Conservation (phyloP, 2,888 invertebrate genomes). For the Cataglyphis albicans region DNA sequence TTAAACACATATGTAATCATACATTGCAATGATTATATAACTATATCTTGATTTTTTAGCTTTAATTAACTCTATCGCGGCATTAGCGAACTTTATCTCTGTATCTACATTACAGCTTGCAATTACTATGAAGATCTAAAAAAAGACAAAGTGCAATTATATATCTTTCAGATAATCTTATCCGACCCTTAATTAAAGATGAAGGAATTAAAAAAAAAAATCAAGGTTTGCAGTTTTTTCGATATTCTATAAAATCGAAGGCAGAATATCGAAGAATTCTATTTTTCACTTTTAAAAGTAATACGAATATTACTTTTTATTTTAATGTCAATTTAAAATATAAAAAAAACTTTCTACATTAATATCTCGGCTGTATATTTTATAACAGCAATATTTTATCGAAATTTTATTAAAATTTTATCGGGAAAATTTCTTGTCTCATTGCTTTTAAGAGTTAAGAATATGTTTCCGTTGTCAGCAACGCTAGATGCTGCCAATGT, state of each 20-base stretch:
- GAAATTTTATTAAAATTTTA: not conserved
- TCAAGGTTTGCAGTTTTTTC: not conserved
- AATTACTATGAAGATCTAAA: not conserved
- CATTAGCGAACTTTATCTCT: constrained; percentile 4
- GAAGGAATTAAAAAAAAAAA: not conserved
- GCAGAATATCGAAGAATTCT: too few relatives aligned
- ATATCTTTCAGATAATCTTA: not conserved
- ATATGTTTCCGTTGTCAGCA: constrained; percentile 32
- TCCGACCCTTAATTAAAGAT: not conserved
- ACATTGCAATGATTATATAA: not conserved
- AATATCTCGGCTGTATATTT: not conserved
- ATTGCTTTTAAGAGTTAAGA: constrained; percentile 1
- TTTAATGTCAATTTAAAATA: not conserved
- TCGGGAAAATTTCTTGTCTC: not conserved
- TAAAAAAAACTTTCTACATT: not conserved
- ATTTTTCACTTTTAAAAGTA: not conserved
- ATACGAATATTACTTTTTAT: not conserved
- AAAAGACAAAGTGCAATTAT: not conserved
- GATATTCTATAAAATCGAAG: too few relatives aligned
- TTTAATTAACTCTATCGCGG: constrained; percentile 7
- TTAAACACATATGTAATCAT: not conserved
- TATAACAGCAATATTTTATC: not conserved
- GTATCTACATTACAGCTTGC: not conserved
- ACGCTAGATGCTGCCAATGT: constrained; percentile 33
- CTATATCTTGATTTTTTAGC: not conserved